phyloP scores from a whole-genome alignment of 1,140 invertebrate species.

The Phymorhynchus buccinoides region DNA sequence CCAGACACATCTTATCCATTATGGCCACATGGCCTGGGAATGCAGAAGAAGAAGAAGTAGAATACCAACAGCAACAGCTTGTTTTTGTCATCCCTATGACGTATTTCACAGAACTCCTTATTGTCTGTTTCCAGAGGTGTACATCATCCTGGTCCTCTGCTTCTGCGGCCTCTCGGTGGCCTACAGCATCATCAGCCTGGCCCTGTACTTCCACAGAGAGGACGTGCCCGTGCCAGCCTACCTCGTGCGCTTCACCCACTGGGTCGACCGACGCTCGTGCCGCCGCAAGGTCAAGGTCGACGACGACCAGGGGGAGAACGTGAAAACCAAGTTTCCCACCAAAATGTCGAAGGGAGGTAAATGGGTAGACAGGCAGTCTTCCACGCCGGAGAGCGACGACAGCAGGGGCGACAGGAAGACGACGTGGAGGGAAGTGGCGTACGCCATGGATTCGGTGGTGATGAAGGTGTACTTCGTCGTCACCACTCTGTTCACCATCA shows the following conservation, averaged over 20 bases:
- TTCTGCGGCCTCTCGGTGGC: slow-evolving; percentile 31
- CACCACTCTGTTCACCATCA: slow-evolving; percentile 15
- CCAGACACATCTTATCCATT: no score
- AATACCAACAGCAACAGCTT: no score
- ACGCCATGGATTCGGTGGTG: slow-evolving; percentile 22
- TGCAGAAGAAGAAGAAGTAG: no score
- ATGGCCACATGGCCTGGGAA: no score
- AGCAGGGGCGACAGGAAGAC: background rate
- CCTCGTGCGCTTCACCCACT: background rate
- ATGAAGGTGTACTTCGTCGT: slow-evolving; percentile 27
- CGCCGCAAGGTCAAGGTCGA: background rate
- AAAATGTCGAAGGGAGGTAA: background rate
- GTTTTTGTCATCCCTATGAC: no score
- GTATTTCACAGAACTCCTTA: no score
- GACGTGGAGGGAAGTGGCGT: slow-evolving; percentile 35
- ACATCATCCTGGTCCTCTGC: slow-evolving; percentile 33
- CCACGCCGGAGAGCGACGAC: background rate
- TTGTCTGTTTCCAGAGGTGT: slow-evolving; percentile 32
- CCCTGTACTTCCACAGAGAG: slow-evolving; percentile 27
- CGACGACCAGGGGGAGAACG: no score
- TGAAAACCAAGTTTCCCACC: background rate
- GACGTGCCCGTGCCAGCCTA: slow-evolving; percentile 18
- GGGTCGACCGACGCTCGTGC: background rate
- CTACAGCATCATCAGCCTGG: slow-evolving; percentile 26
- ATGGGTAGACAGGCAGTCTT: background rate